Evolutionary conservation across 2,113 vertebrate genomes (phyloP), one percentile per base, ranked within the genome.

Genomic region (Psittacara wagleri): DNA sequence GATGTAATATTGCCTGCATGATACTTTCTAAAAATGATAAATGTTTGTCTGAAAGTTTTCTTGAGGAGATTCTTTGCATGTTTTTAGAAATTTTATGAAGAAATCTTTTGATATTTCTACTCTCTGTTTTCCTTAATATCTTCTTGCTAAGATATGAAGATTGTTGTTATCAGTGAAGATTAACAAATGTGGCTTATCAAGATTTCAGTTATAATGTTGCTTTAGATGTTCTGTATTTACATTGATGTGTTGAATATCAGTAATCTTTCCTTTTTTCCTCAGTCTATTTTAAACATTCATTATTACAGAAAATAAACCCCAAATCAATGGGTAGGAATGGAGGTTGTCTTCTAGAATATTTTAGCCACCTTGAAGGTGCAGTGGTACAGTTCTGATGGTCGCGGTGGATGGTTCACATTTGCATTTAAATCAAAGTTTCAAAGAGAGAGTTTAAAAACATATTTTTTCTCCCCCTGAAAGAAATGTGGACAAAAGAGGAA

Each of bases 381-480:
- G 49, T 10, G 22, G 24, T 49, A 3, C 2, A 2, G 28, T 69
- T 49, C 49, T 49, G 44, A 13, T n/a, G 55, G 41, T 75, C 3
- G 2, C 3, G 0, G 15, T 43, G 20, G 29, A 25, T 49, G 0
- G 2, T 33, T 86, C 25, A 1, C 5, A 4, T 17, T 48, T 82
- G 7, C 3, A 7, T 77, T 83, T 46, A 39, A 59, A 68, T 72
- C 13, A 13, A 86, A 70, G 35, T 59, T 86, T 59, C 49, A 48
- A 43, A 69, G 33, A 22, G 4, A 13, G 0, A 59, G 2, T 28
- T 44, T 25, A 29, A 9, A 62, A 57, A 64, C 17, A 1, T 7
- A 11, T 17, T 59, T 61, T 85, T 49, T 37, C 16, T 81, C 6
- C 2, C 4, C 7, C 2, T 35, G 23, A 73, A 92, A 80, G 29